Evolutionary conservation across 2,797 vertebrate genomes (phyloP), one percentile per base, ranked within the genome.

Genomic region (Parotocinclus haroldoi): DNA sequence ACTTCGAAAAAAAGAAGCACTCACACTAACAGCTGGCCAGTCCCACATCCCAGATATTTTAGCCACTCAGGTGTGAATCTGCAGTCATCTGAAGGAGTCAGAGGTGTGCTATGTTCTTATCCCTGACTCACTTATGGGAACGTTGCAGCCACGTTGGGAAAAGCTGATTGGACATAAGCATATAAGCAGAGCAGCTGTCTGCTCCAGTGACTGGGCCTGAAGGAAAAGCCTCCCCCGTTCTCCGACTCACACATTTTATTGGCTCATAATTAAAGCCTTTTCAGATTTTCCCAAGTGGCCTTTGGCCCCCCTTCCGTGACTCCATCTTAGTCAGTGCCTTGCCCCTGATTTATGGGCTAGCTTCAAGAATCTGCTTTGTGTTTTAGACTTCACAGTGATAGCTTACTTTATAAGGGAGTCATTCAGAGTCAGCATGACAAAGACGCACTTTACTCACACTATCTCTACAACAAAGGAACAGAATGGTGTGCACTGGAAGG

Each of bases 231-330:
- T 17, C 46, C 66, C 52, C 39, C 48, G 57, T 68, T 76, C 42
- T 64, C 59, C 61, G 63, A 77, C 61, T 77, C 71, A 73, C 69
- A 68, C 70, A 27, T 73, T 79, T 79, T 77, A 79, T 60, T 68
- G 71, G 67, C 70, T 60, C 68, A 73, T 79, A 79, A 79, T 77
- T 79, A 75, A 77, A 73, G 61, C 58, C 75, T 73, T 69, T 65
- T 50, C 60, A 58, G 60, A 67, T 76, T 71, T 75, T 76, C 71
- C 66, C 69, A 63, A 67, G 66, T 39, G 63, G 46, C 61, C 59
- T 59, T 70, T 63, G 60, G 36, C 58, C 70, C 68, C 63, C 72
- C 66, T 60, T 65, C 10, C 9, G 60, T 65, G 77, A 68, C 74
- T 68, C 57, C 49, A 58, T 74, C 72, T 79, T 79, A 74, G 72